A percentile compares a stretch with the other conserved stretches of the same genome.
Conservation (phyloP, 2,888 invertebrate species). For the Copidosoma aretas region DNA sequence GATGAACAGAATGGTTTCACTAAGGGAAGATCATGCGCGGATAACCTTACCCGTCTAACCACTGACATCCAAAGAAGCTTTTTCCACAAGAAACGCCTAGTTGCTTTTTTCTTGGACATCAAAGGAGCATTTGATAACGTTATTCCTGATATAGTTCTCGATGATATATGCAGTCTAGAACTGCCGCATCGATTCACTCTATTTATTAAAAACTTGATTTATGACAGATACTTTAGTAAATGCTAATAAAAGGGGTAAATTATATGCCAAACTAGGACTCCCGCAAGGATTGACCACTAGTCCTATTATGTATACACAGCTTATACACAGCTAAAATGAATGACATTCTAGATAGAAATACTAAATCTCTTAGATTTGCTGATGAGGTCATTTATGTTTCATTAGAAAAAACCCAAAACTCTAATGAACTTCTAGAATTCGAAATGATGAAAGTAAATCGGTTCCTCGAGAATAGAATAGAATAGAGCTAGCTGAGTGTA, state of each 20-base stretch:
- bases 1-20: conserved; percentile 12
- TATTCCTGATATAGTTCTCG: conserved; percentile 1
- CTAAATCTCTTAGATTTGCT: not conserved
- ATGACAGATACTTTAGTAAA: not conserved
- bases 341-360: not conserved
- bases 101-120: conserved; percentile 21
- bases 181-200: not conserved
- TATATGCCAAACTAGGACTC: not conserved
- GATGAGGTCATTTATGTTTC: not conserved
- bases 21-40: not conserved
- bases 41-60: conserved; percentile 3
- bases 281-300: not conserved
- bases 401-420: not conserved
- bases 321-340: not conserved
- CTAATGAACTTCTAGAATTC: not conserved
- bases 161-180: not conserved
- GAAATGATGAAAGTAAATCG: not conserved
- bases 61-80: conserved; percentile 3
- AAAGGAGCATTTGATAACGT: conserved; percentile 23
- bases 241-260: not conserved
- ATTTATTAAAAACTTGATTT: not conserved
- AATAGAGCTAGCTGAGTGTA: not conserved
- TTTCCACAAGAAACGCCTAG: not conserved
- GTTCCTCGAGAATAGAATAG: not conserved
- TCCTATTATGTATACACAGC: not conserved